These are phyloP conservation scores for Melanotaenia boesemani DNA, from an alignment of 2,797 vertebrate genomes.

Conservation along the genomic window DNA sequence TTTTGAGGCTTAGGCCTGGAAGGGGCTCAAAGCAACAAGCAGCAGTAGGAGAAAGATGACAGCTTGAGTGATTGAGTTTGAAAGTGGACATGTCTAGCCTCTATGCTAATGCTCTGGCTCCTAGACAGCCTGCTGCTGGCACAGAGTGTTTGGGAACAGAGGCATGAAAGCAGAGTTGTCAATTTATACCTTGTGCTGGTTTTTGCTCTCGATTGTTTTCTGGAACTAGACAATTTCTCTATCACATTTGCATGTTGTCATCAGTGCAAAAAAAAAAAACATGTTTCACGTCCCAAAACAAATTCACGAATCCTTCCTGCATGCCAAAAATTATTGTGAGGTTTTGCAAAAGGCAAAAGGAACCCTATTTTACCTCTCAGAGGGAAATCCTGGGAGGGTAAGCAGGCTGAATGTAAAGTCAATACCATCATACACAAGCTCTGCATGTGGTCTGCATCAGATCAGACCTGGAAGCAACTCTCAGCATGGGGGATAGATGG, in stretches of 20 bases:
- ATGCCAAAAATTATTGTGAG: slow-evolving; percentile 39
- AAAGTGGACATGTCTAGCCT: slow-evolving; percentile 81
- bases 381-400: slow-evolving; percentile 75
- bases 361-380: slow-evolving; percentile 58
- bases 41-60: slow-evolving; percentile 61
- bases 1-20: slow-evolving; percentile 61
- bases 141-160: slow-evolving; percentile 40
- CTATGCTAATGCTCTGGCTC: slow-evolving; percentile 83
- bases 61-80: slow-evolving; percentile 73
- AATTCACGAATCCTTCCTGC: slow-evolving; percentile 35
- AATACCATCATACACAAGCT: slow-evolving; percentile 75
- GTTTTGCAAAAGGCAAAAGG: slow-evolving; percentile 46
- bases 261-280: slow-evolving; percentile 6
- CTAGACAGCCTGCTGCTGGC: slow-evolving; percentile 74
- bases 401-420: slow-evolving; percentile 80
- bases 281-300: slow-evolving; percentile 36
- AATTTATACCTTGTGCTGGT: slow-evolving; percentile 16
- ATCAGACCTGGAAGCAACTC: slow-evolving; percentile 66
- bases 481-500: slow-evolving; percentile 51
- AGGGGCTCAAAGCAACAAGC: slow-evolving; percentile 72
- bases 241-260: slow-evolving; percentile 40
- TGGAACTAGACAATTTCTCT: slow-evolving; percentile 8
- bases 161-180: slow-evolving; percentile 36
- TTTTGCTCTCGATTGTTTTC: slow-evolving; percentile 21
- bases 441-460: slow-evolving; percentile 77